Conservation (phyloP, 2,113 vertebrate genomes). For the Prolemur simus region DNA sequence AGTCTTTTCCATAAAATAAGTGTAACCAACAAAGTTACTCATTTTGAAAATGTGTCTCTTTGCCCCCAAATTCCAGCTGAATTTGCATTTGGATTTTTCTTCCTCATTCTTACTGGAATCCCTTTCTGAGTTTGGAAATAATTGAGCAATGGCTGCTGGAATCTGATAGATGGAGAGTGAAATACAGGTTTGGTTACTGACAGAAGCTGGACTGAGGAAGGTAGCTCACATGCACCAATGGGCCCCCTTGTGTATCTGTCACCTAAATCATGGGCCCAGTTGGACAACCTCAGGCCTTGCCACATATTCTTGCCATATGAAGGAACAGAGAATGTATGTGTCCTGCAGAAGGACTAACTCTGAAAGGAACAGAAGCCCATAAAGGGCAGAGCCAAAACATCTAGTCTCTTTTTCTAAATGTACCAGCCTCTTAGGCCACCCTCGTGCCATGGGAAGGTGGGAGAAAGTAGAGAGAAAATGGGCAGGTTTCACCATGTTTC, state of each 20-base stretch:
- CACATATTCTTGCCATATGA: not conserved
- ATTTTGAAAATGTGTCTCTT: not conserved
- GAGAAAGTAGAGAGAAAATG: not conserved
- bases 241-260: not conserved
- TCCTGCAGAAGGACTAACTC: not conserved
- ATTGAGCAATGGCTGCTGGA: not conserved
- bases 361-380: not conserved
- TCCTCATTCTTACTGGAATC: not conserved
- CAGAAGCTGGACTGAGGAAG: not conserved
- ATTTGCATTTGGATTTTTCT: not conserved
- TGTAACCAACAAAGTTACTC: not conserved
- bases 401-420: not conserved
- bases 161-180: not conserved
- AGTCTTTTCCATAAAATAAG: not conserved
- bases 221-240: not conserved
- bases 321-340: not conserved
- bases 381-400: not conserved
- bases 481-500: not conserved
- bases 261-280: not conserved
- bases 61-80: not conserved
- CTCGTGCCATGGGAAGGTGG: not conserved
- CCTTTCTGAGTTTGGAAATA: not conserved
- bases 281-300: not conserved
- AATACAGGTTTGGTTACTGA: not conserved
- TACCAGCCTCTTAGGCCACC: not conserved